Evolutionary conservation across 2,888 invertebrate genomes (phyloP).

Genomic region (Teinopalpus imperialis): DNA sequence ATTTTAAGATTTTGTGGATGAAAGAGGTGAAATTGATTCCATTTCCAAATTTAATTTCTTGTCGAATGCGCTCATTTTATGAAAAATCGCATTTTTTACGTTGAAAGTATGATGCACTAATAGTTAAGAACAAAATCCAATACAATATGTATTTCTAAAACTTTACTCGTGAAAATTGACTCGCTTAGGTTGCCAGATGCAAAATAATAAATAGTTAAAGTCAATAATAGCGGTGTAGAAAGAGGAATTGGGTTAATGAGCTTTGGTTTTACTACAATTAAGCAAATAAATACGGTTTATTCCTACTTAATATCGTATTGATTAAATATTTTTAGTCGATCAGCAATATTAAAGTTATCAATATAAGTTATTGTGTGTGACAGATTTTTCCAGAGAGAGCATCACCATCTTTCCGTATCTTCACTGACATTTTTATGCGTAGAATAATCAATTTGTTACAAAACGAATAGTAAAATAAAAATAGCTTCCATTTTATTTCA

Average conservation of each 20-base stretch:
- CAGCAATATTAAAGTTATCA: background rate
- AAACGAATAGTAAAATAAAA: background rate
- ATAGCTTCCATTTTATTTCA: background rate
- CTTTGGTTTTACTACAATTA: background rate
- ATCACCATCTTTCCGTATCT: slow-evolving; percentile 3
- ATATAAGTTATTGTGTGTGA: slow-evolving; percentile 10
- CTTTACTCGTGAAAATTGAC: background rate
- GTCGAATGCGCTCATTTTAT: slow-evolving; percentile 15
- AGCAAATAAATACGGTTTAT: slow-evolving; percentile 19
- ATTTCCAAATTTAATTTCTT: slow-evolving; percentile 3
- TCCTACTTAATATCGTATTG: slow-evolving; percentile 8
- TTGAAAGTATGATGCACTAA: slow-evolving; percentile 15
- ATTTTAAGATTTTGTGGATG: background rate
- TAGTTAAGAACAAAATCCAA: slow-evolving; percentile 2
- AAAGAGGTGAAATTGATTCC: background rate
- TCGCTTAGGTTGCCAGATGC: background rate
- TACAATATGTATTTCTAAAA: slow-evolving; percentile 16
- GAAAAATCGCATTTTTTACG: slow-evolving; percentile 4
- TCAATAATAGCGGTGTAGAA: background rate
- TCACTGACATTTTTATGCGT: slow-evolving; percentile 1
- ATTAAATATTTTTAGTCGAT: slow-evolving; percentile 14
- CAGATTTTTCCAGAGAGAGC: background rate
- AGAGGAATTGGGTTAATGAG: slow-evolving; percentile 8
- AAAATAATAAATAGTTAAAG: slow-evolving; percentile 8
- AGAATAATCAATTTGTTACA: background rate